Evolutionary conservation across 92 coral and sea anemone genomes (phyloP).

Genomic region (Palythoa caribaeorum): DNA sequence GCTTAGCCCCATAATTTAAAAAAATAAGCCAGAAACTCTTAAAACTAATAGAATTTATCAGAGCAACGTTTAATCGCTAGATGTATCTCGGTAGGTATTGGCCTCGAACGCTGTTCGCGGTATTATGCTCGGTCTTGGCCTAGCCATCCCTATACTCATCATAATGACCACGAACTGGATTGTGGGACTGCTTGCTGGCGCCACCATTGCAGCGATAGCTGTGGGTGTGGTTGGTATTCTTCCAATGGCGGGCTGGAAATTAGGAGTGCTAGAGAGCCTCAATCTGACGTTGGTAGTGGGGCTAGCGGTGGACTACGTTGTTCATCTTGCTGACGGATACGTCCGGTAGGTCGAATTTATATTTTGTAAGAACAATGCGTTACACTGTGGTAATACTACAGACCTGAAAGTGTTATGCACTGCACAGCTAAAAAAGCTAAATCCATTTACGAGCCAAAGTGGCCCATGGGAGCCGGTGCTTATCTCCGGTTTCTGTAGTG

Average conservation of each 20-base stretch:
- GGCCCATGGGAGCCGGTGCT: too few relatives aligned
- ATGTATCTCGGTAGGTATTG: constrained; percentile 71
- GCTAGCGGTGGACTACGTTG: constrained; percentile 96
- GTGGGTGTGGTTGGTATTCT: constrained; percentile 93
- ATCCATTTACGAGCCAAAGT: too few relatives aligned
- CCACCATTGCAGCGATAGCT: constrained; percentile 85
- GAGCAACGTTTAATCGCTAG: background rate
- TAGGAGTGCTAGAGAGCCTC: constrained; percentile 93
- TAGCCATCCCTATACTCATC: constrained; percentile 84
- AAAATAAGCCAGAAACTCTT: background rate
- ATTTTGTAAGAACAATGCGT: too few relatives aligned
- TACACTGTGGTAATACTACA: too few relatives aligned
- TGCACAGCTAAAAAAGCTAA: too few relatives aligned
- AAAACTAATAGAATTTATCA: background rate
- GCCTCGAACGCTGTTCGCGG: constrained; percentile 96
- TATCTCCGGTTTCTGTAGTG: too few relatives aligned
- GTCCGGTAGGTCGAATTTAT: constrained; percentile 75
- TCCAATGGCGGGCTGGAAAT: constrained; percentile 96
- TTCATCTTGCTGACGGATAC: constrained; percentile 96
- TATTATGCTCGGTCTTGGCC: constrained; percentile 83
- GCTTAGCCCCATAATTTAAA: background rate
- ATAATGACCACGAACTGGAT: constrained; percentile 94
- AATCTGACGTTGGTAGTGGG: constrained; percentile 96
- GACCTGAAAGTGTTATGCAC: too few relatives aligned
- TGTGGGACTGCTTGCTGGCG: constrained; percentile 91